Conservation (phyloP, 2,888 invertebrate genomes). For the Callyntrura sp. region DNA sequence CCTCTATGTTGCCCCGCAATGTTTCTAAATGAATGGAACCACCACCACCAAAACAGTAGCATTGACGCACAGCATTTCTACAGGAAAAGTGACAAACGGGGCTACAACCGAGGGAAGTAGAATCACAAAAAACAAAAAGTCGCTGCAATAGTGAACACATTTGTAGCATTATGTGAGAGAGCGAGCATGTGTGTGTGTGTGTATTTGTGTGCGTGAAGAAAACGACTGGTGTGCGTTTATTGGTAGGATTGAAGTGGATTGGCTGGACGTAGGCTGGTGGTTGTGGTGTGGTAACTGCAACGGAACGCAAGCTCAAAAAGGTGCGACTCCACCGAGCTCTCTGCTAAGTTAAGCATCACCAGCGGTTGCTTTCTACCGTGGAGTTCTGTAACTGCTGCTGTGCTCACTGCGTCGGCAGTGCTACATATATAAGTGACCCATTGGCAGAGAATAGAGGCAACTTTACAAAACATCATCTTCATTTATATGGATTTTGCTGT, state of each 20-base stretch:
- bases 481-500: conserved; percentile 42
- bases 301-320: conserved; percentile 78
- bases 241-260: conserved; percentile 71
- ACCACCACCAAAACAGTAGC: too few relatives aligned
- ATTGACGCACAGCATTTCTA: too few relatives aligned
- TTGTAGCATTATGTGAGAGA: neutral
- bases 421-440: conserved; percentile 63
- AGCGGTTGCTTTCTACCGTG: conserved; percentile 36
- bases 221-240: conserved; percentile 62
- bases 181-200: conserved; percentile 16
- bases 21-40: too few relatives aligned
- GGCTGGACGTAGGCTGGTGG: conserved; percentile 70
- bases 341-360: conserved; percentile 18
- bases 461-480: conserved; percentile 56
- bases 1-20: too few relatives aligned
- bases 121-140: neutral
- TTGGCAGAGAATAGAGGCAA: conserved; percentile 67
- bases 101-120: neutral
- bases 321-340: conserved; percentile 57
- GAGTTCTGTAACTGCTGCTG: conserved; percentile 1
- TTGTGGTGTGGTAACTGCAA: conserved; percentile 70
- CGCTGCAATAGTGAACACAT: neutral
- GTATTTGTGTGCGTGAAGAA: conserved; percentile 32
- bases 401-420: conserved; percentile 61
- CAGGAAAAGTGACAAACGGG: too few relatives aligned